These are phyloP conservation scores for Nansenia antarctica DNA, from an alignment of 2,113 vertebrate genomes.

Conservation along the genomic window DNA sequence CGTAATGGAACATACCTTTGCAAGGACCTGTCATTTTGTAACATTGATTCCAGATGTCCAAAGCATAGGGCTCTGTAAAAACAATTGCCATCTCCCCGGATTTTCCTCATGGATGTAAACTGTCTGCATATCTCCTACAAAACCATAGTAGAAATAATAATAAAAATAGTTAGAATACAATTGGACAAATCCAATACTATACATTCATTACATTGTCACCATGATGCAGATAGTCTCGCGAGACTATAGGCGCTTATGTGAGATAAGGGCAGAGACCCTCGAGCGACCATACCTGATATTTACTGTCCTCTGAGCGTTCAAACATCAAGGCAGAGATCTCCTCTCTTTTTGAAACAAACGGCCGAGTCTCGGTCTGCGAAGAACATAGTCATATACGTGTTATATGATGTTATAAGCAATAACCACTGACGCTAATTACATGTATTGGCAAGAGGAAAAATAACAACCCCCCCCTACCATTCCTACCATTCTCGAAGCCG, in stretches of 20 bases:
- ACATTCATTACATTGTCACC: not conserved
- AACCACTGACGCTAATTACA: too few relatives aligned
- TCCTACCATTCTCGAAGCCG: not conserved
- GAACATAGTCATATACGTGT: not conserved
- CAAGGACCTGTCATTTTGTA: conserved; percentile 68
- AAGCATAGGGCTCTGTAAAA: conserved; percentile 85
- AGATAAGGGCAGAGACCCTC: too few relatives aligned
- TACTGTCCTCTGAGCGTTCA: conserved; percentile 63
- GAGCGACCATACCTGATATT: conserved; percentile 72
- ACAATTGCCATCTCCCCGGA: conserved; percentile 84
- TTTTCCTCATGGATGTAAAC: conserved; percentile 78
- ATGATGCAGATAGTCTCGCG: too few relatives aligned
- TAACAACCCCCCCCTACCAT: too few relatives aligned
- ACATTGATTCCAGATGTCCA: conserved; percentile 75
- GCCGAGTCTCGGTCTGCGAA: conserved; percentile 60
- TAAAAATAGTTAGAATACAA: too few relatives aligned
- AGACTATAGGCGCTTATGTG: too few relatives aligned
- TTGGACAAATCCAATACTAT: conserved; percentile 2
- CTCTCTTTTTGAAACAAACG: conserved; percentile 72
- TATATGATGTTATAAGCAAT: too few relatives aligned
- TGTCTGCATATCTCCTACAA: conserved; percentile 76
- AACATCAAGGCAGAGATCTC: conserved; percentile 75
- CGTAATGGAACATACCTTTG: conserved; percentile 68
- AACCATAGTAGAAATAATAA: too few relatives aligned
- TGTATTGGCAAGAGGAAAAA: not conserved